Conservation (phyloP, 2,797 vertebrate species). For the Apogon talboti region DNA sequence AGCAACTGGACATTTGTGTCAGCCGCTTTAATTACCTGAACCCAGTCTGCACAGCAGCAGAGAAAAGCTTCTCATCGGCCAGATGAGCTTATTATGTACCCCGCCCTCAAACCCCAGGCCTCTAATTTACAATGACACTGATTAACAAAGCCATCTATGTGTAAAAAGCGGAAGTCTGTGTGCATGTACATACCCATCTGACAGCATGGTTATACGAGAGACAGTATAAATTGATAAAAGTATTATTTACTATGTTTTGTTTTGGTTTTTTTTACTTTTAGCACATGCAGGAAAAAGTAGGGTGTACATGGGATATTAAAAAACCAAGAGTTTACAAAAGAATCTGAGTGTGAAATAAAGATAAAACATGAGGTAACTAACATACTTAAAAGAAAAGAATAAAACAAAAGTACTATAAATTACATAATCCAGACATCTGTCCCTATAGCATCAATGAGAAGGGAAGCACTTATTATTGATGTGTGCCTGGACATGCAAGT, state of each 20-base stretch:
- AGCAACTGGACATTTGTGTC: constrained; percentile 30
- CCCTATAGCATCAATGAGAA: constrained; percentile 44
- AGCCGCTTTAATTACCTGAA: constrained; percentile 66
- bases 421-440: constrained; percentile 25
- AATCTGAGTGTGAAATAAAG: too few relatives aligned
- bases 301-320: too few relatives aligned
- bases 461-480: background rate
- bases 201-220: constrained; percentile 13
- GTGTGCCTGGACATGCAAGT: too few relatives aligned
- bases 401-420: too few relatives aligned
- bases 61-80: constrained; percentile 48
- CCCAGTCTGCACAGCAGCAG: constrained; percentile 49
- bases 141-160: constrained; percentile 61
- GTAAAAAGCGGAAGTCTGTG: constrained; percentile 16
- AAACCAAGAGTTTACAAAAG: too few relatives aligned
- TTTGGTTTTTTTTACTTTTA: too few relatives aligned
- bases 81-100: constrained; percentile 68
- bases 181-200: constrained; percentile 13
- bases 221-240: constrained; percentile 9
- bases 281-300: too few relatives aligned
- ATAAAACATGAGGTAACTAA: too few relatives aligned
- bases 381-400: too few relatives aligned
- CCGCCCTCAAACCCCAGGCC: constrained; percentile 42
- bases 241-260: too few relatives aligned
- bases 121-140: constrained; percentile 75